Evolutionary conservation across 2,113 vertebrate species (phyloP).

Genomic region (Notarius quadriscutis): DNA sequence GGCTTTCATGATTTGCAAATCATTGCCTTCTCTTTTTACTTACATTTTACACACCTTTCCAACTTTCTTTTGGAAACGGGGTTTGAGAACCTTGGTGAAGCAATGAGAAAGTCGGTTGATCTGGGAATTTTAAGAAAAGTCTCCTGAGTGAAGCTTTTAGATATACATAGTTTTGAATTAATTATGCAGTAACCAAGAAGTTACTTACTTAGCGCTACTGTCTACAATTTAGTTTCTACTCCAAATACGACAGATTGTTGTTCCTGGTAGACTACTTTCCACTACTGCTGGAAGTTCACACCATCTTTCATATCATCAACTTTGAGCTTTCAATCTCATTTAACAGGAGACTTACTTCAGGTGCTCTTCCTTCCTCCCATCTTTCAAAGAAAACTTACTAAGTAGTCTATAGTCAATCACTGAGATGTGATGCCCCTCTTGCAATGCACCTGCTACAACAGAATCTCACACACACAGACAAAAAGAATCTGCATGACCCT

Average conservation of each 20-base stretch:
- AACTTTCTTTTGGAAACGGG: too few relatives aligned
- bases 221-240: background rate
- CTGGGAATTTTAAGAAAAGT: background rate
- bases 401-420: conserved; percentile 74
- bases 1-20: too few relatives aligned
- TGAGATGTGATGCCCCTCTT: conserved; percentile 68
- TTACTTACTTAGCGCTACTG: background rate
- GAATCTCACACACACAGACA: conserved; percentile 63
- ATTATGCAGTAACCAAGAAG: background rate
- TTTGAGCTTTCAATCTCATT: conserved; percentile 19
- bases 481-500: conserved; percentile 65
- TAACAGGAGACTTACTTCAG: conserved; percentile 72
- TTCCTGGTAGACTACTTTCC: background rate
- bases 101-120: background rate
- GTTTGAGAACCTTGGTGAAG: background rate
- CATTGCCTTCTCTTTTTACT: too few relatives aligned
- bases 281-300: background rate
- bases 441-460: conserved; percentile 75
- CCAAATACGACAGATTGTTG: background rate
- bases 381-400: conserved; percentile 71
- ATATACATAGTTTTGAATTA: background rate
- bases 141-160: background rate
- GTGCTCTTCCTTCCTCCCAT: conserved; percentile 71
- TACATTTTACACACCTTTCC: too few relatives aligned
- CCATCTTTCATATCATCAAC: background rate